These are phyloP conservation scores for Thamnophis sirtalis DNA, from an alignment of 2,113 vertebrate genomes.

Conservation along the genomic window DNA sequence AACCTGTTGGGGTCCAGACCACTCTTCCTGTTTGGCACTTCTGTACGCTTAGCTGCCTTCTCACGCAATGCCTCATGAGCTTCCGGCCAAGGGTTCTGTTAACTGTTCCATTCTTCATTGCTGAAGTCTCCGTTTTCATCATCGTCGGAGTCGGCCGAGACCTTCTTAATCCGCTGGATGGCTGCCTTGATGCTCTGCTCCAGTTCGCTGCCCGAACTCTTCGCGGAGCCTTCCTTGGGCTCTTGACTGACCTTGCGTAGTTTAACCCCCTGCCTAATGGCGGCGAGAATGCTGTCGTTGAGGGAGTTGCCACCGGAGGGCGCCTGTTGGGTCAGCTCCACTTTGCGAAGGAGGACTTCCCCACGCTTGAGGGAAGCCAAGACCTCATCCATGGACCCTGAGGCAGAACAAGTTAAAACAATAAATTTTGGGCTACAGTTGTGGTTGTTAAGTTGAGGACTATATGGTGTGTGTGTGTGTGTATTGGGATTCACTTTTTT, in stretches of 20 bases:
- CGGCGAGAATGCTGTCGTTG: conserved; percentile 78
- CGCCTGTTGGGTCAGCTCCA: not conserved
- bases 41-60: not conserved
- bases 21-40: not conserved
- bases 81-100: not conserved
- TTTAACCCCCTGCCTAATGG: conserved; percentile 87
- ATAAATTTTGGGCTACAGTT: no score
- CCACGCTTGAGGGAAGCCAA: conserved; percentile 83
- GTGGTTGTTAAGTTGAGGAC: no score
- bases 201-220: conserved; percentile 70
- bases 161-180: conserved; percentile 92
- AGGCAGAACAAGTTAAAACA: not conserved
- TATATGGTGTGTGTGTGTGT: no score
- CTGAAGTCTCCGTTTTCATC: conserved; percentile 69
- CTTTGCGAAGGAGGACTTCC: conserved; percentile 71
- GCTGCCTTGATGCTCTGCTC: conserved; percentile 89
- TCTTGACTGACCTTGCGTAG: conserved; percentile 77
- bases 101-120: conserved; percentile 73
- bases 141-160: conserved; percentile 86
- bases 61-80: not conserved
- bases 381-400: conserved; percentile 93
- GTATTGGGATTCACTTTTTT: no score
- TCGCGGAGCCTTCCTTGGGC: conserved; percentile 14
- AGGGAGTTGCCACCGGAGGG: conserved; percentile 37
- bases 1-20: not conserved